These are phyloP conservation scores for Eulemur albifrons DNA, from an alignment of 2,797 vertebrate genomes.

Conservation along the genomic window DNA sequence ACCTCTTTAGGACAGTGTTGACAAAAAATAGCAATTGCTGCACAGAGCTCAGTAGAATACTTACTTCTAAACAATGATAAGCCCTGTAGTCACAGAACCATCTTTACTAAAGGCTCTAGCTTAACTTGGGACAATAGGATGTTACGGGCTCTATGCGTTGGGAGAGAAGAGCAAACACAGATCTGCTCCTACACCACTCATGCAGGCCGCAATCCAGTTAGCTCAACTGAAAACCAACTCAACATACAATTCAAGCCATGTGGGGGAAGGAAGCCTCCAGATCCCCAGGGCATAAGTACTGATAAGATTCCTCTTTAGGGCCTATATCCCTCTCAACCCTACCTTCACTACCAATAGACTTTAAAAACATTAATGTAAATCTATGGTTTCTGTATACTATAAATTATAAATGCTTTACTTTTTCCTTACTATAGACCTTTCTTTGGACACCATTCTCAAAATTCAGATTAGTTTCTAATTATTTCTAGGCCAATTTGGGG, in stretches of 20 bases:
- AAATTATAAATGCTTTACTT: background rate
- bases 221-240: background rate
- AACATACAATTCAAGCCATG: background rate
- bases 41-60: background rate
- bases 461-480: background rate
- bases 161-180: background rate
- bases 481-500: background rate
- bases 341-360: background rate
- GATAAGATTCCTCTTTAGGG: background rate
- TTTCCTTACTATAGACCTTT: background rate
- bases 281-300: background rate
- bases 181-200: background rate
- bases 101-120: background rate
- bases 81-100: background rate
- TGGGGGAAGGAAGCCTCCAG: background rate
- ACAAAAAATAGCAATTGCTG: background rate
- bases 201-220: background rate
- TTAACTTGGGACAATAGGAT: background rate
- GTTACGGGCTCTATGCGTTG: background rate
- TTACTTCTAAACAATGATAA: background rate
- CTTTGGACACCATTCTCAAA: slow-evolving; percentile 10
- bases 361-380: background rate
- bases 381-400: background rate
- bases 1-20: background rate
- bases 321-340: background rate